Evolutionary conservation across 2,113 vertebrate genomes (phyloP).

Genomic region (Bucco capensis): DNA sequence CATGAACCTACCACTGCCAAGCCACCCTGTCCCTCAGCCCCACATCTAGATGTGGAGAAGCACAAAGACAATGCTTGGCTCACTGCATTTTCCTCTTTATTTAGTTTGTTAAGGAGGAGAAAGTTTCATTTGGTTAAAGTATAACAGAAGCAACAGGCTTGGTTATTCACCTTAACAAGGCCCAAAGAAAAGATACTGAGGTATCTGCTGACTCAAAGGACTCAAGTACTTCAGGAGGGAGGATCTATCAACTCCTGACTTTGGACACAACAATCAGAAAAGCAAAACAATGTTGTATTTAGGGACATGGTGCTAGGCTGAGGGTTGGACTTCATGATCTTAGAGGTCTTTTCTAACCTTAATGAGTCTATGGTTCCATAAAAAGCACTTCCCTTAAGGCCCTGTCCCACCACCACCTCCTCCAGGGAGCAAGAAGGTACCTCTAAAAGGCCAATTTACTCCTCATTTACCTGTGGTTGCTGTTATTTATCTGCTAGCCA

Average conservation of each 20-base stretch:
- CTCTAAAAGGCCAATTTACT: background rate
- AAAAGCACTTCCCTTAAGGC: background rate
- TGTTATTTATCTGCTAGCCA: background rate
- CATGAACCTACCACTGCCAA: no score
- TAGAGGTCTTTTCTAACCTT: no score
- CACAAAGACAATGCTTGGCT: background rate
- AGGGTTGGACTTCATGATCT: no score
- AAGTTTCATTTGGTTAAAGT: background rate
- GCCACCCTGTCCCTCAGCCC: no score
- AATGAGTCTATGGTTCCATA: no score
- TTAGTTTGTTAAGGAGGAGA: background rate
- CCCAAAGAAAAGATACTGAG: background rate
- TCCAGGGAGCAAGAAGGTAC: background rate
- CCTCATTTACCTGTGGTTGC: background rate
- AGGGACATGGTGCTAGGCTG: no score
- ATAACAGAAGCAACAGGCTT: background rate
- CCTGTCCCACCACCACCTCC: background rate
- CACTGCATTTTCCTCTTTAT: background rate
- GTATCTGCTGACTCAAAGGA: background rate
- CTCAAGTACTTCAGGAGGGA: background rate
- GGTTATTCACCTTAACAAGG: background rate
- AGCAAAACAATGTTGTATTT: background rate
- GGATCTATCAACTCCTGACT: background rate
- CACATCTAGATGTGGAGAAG: background rate
- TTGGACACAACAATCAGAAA: background rate